Conservation (phyloP, 2,797 vertebrate species). For the Kryptopterus vitreolus region DNA sequence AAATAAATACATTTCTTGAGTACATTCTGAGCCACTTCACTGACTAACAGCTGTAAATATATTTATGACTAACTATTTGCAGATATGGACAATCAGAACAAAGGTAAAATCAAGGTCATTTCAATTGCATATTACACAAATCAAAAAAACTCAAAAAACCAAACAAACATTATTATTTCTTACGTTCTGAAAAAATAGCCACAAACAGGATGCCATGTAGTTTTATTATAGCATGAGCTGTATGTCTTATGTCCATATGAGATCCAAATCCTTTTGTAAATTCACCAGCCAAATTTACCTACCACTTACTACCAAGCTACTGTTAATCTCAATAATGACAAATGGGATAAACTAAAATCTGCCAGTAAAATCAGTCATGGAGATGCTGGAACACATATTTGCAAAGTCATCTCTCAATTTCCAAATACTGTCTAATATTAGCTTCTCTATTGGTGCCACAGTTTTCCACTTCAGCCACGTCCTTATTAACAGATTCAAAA, state of each 20-base stretch:
- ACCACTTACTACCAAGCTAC: not conserved
- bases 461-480: not conserved
- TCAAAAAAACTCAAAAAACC: not conserved
- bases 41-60: not conserved
- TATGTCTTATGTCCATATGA: not conserved
- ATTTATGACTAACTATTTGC: not conserved
- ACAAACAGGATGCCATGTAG: not conserved
- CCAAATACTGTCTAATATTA: not conserved
- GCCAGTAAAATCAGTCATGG: not conserved
- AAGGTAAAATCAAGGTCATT: not conserved
- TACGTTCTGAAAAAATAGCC: not conserved
- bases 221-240: not conserved
- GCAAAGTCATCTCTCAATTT: not conserved
- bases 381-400: not conserved
- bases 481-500: not conserved
- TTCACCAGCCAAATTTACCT: no score
- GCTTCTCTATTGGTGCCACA: not conserved
- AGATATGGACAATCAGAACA: not conserved
- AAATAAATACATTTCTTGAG: not conserved
- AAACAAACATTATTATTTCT: not conserved
- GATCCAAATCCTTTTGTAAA: not conserved
- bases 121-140: not conserved
- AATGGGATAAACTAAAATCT: not conserved
- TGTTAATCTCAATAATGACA: not conserved
- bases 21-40: not conserved